Percentiles rank a stretch among this genome's conserved stretches.
Evolutionary conservation across 2,797 vertebrate genomes (phyloP).

Genomic region (Cossypha caffra): DNA sequence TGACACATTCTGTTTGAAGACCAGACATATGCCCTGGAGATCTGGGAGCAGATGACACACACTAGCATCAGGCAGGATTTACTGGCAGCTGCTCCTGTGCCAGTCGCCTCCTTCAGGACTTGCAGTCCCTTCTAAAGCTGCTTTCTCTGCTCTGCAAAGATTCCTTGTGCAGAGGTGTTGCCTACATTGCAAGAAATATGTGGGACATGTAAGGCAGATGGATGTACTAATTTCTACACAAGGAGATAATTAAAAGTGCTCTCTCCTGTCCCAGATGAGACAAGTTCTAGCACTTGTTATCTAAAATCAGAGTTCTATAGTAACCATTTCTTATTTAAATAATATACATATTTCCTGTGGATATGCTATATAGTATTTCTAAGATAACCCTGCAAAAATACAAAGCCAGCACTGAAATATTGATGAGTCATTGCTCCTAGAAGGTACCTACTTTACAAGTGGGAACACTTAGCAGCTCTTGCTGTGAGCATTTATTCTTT

Average conservation of each 20-base stretch:
- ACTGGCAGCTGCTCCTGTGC: background rate
- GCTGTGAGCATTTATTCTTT: background rate
- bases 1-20: background rate
- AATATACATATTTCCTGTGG: background rate
- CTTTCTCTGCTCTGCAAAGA: background rate
- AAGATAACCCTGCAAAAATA: background rate
- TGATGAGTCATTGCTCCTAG: background rate
- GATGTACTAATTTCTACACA: background rate
- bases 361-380: background rate
- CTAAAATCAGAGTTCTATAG: background rate
- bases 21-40: background rate
- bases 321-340: background rate
- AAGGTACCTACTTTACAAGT: background rate
- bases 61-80: background rate
- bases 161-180: background rate
- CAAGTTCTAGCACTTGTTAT: background rate
- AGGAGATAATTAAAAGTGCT: background rate
- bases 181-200: background rate
- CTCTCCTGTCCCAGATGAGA: background rate
- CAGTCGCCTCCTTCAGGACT: background rate
- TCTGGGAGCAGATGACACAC: background rate
- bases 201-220: background rate
- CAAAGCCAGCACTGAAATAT: background rate
- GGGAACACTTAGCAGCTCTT: background rate
- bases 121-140: background rate